phyloP scores from a whole-genome alignment of 1,140 invertebrate species.

The Thaumetopoea pityocampa region DNA sequence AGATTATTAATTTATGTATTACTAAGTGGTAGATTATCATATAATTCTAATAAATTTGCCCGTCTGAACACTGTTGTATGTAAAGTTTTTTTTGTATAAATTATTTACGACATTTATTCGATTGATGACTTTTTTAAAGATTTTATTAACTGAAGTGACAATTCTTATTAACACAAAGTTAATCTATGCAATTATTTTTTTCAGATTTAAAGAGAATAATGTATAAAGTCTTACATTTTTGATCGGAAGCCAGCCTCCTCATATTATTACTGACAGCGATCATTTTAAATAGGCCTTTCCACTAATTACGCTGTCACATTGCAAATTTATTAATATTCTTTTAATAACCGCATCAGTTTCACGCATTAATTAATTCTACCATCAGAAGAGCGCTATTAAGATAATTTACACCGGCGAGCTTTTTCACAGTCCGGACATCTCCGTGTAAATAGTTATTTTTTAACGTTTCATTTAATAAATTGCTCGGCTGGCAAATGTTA shows the following conservation, averaged over 20 bases:
- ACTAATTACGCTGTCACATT: slow-evolving; percentile 59
- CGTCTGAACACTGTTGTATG: too few species aligned
- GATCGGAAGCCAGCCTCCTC: slow-evolving; percentile 15
- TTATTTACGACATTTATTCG: too few species aligned
- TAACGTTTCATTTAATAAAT: slow-evolving; percentile 31
- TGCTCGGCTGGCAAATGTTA: slow-evolving; percentile 23
- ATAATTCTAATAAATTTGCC: too few species aligned
- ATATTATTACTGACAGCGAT: slow-evolving; percentile 21
- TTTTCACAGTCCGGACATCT: background rate
- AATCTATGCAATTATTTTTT: too few species aligned
- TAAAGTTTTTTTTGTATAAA: too few species aligned
- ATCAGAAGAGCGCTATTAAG: slow-evolving; percentile 19
- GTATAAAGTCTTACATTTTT: slow-evolving; percentile 41
- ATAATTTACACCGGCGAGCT: slow-evolving; percentile 16
- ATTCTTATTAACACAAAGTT: too few species aligned
- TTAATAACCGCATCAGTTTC: slow-evolving; percentile 53
- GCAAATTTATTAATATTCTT: slow-evolving; percentile 54
- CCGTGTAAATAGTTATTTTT: slow-evolving; percentile 28
- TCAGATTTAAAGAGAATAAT: too few species aligned
- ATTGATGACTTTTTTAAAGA: too few species aligned
- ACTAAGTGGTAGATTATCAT: too few species aligned
- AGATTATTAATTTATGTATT: too few species aligned
- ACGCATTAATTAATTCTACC: slow-evolving; percentile 14
- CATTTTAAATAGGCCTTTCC: slow-evolving; percentile 42
- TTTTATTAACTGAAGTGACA: too few species aligned